Conservation (phyloP, 2,888 invertebrate genomes). For the Lydus trimaculatus region DNA sequence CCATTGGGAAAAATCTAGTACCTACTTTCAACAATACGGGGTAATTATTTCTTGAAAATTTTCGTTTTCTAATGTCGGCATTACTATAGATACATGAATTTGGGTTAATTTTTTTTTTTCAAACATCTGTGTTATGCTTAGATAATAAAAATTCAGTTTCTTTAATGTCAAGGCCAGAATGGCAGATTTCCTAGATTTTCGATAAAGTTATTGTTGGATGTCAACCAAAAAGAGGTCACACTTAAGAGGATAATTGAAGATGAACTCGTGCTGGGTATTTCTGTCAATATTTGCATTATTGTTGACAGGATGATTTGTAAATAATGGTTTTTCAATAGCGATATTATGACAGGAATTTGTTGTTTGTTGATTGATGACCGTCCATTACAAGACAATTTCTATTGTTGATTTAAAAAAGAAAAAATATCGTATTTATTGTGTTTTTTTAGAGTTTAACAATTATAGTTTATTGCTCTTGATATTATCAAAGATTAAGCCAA, state of each 20-base stretch:
- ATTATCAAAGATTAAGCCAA: not conserved
- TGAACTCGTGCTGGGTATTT: conserved; percentile 15
- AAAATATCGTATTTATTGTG: not conserved
- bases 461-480: too few relatives aligned
- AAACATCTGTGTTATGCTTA: conserved; percentile 39
- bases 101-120: conserved; percentile 45
- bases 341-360: not conserved
- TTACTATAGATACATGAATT: conserved; percentile 44
- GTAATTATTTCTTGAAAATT: conserved; percentile 55
- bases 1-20: not conserved
- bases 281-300: conserved; percentile 29
- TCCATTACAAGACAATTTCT: not conserved
- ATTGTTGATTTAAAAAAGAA: not conserved
- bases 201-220: not conserved
- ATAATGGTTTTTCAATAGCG: not conserved
- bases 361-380: not conserved
- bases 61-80: conserved; percentile 56
- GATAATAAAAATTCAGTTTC: conserved; percentile 27
- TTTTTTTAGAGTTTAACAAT: too few relatives aligned
- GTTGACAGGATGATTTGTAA: conserved; percentile 21
- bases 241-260: not conserved
- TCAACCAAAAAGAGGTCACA: conserved; percentile 11
- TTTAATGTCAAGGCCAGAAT: conserved; percentile 34
- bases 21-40: conserved; percentile 35
- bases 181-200: conserved; percentile 9